These are phyloP conservation scores for Rhagologus leucostigma DNA, from an alignment of 2,113 vertebrate species.

Conservation along the genomic window DNA sequence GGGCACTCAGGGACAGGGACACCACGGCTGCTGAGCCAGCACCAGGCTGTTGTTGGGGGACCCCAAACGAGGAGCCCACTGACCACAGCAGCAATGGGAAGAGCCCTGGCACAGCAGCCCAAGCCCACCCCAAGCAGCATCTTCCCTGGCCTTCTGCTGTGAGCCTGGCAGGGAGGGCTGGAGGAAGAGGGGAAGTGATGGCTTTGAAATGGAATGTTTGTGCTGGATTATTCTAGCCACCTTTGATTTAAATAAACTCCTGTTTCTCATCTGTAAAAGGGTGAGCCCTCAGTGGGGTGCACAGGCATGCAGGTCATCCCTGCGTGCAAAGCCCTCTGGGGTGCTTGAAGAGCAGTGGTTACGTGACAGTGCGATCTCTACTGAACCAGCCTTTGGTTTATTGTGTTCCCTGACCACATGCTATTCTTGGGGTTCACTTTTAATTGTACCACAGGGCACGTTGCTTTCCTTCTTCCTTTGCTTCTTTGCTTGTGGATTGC, in stretches of 20 bases:
- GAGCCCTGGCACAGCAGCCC: background rate
- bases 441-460: background rate
- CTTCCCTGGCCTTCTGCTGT: background rate
- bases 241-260: background rate
- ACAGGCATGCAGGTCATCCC: rapidly evolving
- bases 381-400: background rate
- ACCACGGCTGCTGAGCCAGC: background rate
- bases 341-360: background rate
- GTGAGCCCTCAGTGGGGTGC: background rate
- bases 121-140: background rate
- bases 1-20: background rate
- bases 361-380: rapidly evolving
- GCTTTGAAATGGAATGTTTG: background rate
- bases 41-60: constrained; percentile 1
- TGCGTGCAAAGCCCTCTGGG: background rate
- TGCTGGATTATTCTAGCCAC: background rate
- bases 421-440: background rate
- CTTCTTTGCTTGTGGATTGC: background rate
- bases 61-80: background rate
- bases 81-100: background rate
- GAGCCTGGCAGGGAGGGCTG: background rate
- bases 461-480: background rate
- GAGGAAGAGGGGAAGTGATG: background rate
- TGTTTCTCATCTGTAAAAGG: background rate
- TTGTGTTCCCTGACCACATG: background rate